Evolutionary conservation across 2,888 invertebrate genomes (phyloP).

Genomic region (Hyppa rectilinea): DNA sequence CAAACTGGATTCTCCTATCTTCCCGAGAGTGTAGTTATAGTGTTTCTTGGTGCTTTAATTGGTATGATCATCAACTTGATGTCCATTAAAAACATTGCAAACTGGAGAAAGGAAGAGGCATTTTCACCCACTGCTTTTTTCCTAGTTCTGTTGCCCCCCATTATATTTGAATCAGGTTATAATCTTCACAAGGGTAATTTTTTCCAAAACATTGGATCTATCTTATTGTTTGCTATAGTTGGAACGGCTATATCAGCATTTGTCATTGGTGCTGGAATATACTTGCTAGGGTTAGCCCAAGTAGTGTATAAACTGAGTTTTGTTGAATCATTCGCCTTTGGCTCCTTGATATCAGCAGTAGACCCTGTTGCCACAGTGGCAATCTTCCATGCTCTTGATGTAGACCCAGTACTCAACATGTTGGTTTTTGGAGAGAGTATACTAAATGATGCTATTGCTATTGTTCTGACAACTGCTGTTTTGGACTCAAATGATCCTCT

Average conservation of each 20-base stretch:
- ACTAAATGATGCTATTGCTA: slow-evolving; percentile 99
- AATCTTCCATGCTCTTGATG: slow-evolving; percentile 99
- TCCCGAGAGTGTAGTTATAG: slow-evolving; percentile 99
- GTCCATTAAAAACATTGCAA: slow-evolving; percentile 96
- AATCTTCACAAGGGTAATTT: slow-evolving; percentile 99
- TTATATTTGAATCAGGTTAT: slow-evolving; percentile 99
- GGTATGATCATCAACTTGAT: slow-evolving; percentile 97
- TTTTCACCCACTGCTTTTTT: slow-evolving; percentile 99
- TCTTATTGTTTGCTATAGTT: slow-evolving; percentile 98
- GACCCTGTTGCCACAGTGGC: slow-evolving; percentile 99
- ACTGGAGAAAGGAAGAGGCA: slow-evolving; percentile 99
- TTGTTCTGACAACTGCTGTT: slow-evolving; percentile 98
- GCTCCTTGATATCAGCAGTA: slow-evolving; percentile 99
- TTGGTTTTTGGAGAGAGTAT: slow-evolving; percentile 99
- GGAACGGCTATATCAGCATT: slow-evolving; percentile 99
- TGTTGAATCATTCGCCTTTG: slow-evolving; percentile 99
- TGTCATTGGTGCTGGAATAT: slow-evolving; percentile 98
- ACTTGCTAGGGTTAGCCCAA: slow-evolving; percentile 97
- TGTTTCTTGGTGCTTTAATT: slow-evolving; percentile 98
- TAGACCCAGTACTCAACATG: slow-evolving; percentile 99
- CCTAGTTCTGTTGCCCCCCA: slow-evolving; percentile 98
- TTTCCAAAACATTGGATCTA: slow-evolving; percentile 99
- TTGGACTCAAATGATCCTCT: slow-evolving; percentile 92
- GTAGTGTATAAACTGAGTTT: slow-evolving; percentile 98
- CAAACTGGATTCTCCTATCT: slow-evolving; percentile 99